phyloP scores from a whole-genome alignment of 2,888 invertebrate species.

The Metacarcinus magister region DNA sequence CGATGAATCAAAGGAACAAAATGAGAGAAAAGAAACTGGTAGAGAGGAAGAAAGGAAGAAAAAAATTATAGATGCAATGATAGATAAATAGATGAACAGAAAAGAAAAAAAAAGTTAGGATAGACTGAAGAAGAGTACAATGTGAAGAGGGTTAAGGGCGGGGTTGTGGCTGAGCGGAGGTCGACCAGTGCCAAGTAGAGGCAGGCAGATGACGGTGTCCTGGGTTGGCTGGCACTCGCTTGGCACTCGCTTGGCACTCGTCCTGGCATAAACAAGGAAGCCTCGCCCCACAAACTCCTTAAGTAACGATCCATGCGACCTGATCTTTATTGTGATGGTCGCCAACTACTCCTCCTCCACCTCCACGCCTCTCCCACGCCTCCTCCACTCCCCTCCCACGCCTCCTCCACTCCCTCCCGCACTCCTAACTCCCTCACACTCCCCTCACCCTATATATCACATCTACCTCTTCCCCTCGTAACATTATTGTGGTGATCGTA shows the following conservation, averaged over 20 bases:
- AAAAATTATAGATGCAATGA: background rate
- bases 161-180: background rate
- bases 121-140: no score
- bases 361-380: background rate
- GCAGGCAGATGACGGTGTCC: background rate
- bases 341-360: background rate
- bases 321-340: constrained; percentile 1
- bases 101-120: background rate
- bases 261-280: constrained; percentile 57
- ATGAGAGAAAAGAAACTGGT: background rate
- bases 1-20: background rate
- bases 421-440: background rate
- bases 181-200: constrained; percentile 12
- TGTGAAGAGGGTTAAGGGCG: background rate
- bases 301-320: constrained; percentile 54
- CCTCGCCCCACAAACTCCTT: background rate
- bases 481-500: no score
- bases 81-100: background rate
- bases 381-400: background rate
- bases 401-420: background rate
- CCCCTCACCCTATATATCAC: background rate
- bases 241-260: constrained; percentile 58
- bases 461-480: background rate
- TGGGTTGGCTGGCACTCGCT: no score
- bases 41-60: no score